Base-by-base conservation (phyloP, 2,113 vertebrate genomes). In the Vicugna pacos region DNA sequence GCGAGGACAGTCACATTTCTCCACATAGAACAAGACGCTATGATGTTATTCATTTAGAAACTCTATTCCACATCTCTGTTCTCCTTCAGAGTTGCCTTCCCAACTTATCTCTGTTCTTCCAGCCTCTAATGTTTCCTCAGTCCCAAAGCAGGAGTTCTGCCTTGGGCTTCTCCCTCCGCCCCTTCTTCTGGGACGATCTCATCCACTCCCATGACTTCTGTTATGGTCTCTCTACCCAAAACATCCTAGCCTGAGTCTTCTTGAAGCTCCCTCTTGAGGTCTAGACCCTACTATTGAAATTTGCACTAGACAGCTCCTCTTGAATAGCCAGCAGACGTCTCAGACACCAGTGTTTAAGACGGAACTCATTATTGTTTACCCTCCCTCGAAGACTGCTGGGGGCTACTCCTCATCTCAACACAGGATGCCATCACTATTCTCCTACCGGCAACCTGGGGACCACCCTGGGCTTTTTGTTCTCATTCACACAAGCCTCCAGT, bases 381-480 rank as follows among this genome's bases (percentile, higher is more conserved):
- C 48, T 24, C n/a, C 8, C 46, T 48, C 3, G 14, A 46, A 91
- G 60, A n/a, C 70, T 46, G 13, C 5, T 42, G 38, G 38, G 38
- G 38, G 5, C 38, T 42, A 1, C 30, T 70, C 42, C 84, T 0
- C 38, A 19, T 17, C 38, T 80, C 50, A 64, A 30, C 17, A 60
- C 30, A 14, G 2, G 14, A 1, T 35, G 38, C 32, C 58, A 0
- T 54, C n/a, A 3, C 1, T 13, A 13, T 38, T 56, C 22, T 35
- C 30, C 62, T 52, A 52, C 22, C 48, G n/a, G 50, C 35, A 83
- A 48, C 6, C 13, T 28, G 26, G 56, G 28, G 38, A 19, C 28
- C 13, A 14, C 13, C 7, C 13, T 22, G 12, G 14, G 26, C 54
- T 48, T 79, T 48, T 56, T 6, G 0, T 50, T 62, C 62, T n/a